Base-by-base conservation (phyloP, 2,113 vertebrate genomes). In the Cepphus grylle region DNA sequence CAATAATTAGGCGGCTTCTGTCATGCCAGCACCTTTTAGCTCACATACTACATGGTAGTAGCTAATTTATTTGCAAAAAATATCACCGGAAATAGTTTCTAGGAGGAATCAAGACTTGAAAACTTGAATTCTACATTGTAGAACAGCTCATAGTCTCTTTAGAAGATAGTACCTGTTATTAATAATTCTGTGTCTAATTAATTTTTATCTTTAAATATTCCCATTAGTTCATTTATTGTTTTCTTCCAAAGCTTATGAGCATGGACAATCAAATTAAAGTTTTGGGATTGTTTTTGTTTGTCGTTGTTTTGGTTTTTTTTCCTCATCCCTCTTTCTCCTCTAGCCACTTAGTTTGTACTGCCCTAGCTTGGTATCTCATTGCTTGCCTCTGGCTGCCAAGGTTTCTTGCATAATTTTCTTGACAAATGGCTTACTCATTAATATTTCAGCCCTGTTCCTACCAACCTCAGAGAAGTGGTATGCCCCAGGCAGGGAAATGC, bases 381-480 rank as follows among this genome's bases (percentile, higher is more conserved):
- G 65, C 81, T 94, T 50, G 52, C 85, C 90, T 81, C 63, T 92
- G 82, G 36, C 88, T 97, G 96, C 95, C 95, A 93, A 90, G 53
- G 52, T 63, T 92, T 96, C 95, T 92, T 97, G 96, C 43, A 79
- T 97, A 97, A 97, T 97, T 96, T 96, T 88, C 96, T 83, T 97
- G 96, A 97, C 94, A 97, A 98, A 97, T 96, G 82, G 81, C 65
- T 66, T 91, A 26, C 80, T 97, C 84, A 93, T 97, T 98, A 97
- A 96, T 97, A 97, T 96, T 97, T 98, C 87, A 97, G 36, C 45
- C 82, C 47, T 23, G 40, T 84, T 90, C 94, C 94, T 97, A 88
- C 91, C 95, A 95, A 30, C 86, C 82, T 88, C n/a, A 52, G 95
- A 84, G 85, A 97, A 97, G 72, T 93, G 55, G 62, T 93, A 59